phyloP scores from a whole-genome alignment of 2,113 vertebrate genomes.

The Macrotis lagotis region DNA sequence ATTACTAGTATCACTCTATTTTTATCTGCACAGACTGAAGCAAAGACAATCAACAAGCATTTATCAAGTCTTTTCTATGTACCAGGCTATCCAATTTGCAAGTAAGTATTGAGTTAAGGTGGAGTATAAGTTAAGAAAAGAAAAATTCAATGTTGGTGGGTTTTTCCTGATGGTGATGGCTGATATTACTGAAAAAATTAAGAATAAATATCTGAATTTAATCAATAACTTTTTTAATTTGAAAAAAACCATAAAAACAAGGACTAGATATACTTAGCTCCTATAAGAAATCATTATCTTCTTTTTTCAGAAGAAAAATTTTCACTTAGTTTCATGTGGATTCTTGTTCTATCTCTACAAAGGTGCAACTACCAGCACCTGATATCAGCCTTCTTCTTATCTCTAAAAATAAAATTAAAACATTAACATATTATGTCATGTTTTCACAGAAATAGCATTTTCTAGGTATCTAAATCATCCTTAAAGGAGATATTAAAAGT shows the following conservation, averaged over 20 bases:
- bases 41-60: background rate
- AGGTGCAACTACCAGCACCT: background rate
- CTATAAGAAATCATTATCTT: background rate
- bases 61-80: background rate
- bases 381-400: background rate
- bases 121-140: background rate
- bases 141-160: background rate
- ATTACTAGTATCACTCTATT: background rate
- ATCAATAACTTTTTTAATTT: background rate
- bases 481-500: background rate
- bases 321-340: background rate
- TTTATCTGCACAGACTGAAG: background rate
- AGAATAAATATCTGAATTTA: conserved; percentile 5
- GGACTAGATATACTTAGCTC: background rate
- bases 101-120: background rate
- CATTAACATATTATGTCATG: conserved; percentile 13
- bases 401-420: conserved; percentile 11
- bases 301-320: background rate
- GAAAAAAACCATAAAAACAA: background rate
- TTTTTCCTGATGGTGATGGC: background rate
- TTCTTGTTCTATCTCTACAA: conserved; percentile 2
- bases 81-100: background rate
- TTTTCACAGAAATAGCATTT: background rate
- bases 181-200: background rate
- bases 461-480: background rate